phyloP scores from a whole-genome alignment of 2,797 vertebrate genomes.

The Xenentodon cancila region DNA sequence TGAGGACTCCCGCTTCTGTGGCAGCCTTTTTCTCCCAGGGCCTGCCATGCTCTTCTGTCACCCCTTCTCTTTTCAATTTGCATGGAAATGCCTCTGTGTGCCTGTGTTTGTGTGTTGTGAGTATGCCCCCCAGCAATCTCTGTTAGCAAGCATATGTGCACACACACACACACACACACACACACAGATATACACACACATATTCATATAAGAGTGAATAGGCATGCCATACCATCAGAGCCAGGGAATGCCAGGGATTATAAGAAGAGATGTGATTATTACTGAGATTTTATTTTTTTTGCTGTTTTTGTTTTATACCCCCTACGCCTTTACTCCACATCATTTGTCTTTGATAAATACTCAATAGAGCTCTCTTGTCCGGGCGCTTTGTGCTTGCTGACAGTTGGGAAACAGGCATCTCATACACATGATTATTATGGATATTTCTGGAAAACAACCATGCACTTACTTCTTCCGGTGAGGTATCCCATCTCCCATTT shows the following conservation, averaged over 20 bases:
- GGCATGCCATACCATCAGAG: slow-evolving; percentile 76
- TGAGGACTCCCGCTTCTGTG: slow-evolving; percentile 79
- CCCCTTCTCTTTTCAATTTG: slow-evolving; percentile 82
- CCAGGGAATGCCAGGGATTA: slow-evolving; percentile 83
- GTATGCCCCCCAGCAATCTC: slow-evolving; percentile 76
- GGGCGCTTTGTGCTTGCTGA: slow-evolving; percentile 68
- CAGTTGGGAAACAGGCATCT: slow-evolving; percentile 76
- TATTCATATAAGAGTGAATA: slow-evolving; percentile 63
- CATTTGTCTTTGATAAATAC: slow-evolving; percentile 70
- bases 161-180: no score
- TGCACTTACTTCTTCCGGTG: slow-evolving; percentile 78
- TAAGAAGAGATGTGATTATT: slow-evolving; percentile 83
- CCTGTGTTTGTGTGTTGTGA: slow-evolving; percentile 62
- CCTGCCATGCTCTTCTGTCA: slow-evolving; percentile 78
- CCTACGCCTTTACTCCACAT: slow-evolving; percentile 23
- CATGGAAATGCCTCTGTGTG: slow-evolving; percentile 79
- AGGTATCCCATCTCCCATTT: slow-evolving; percentile 18
- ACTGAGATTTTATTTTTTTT: slow-evolving; percentile 69
- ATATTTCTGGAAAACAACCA: slow-evolving; percentile 79
- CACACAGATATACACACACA: no score
- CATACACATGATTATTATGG: slow-evolving; percentile 72
- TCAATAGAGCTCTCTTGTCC: slow-evolving; percentile 77
- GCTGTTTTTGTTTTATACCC: slow-evolving; percentile 11
- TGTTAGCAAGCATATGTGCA: slow-evolving; percentile 51
- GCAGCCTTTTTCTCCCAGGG: slow-evolving; percentile 77